phyloP scores from a whole-genome alignment of 37 sponge, comb jelly and placozoan species.

The Mnemiopsis leidyi region DNA sequence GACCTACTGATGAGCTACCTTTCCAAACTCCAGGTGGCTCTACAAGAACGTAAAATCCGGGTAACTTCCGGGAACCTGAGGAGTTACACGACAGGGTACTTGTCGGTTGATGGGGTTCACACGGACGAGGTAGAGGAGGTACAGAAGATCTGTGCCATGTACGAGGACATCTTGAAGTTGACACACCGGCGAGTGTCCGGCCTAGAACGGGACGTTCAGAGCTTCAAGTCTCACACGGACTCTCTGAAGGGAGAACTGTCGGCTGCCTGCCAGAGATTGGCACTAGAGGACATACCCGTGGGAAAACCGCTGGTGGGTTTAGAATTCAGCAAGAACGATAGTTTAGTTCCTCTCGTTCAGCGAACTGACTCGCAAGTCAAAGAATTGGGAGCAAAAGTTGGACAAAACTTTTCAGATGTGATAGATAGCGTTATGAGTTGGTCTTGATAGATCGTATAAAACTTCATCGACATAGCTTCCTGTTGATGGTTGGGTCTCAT shows the following conservation, averaged over 20 bases:
- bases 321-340: not conserved
- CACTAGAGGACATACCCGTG: constrained; percentile 5
- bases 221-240: constrained; percentile 29
- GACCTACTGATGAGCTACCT: constrained; percentile 7
- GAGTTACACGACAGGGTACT: not conserved
- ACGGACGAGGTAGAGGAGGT: constrained; percentile 14
- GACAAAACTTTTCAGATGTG: not conserved
- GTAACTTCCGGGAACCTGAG: constrained; percentile 23
- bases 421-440: not conserved
- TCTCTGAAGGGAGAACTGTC: not conserved
- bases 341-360: not conserved
- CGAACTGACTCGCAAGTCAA: not conserved
- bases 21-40: constrained; percentile 13
- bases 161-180: constrained; percentile 20
- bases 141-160: constrained; percentile 60
- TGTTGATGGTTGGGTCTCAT: no score
- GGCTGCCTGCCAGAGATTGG: not conserved
- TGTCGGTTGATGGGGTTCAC: not conserved
- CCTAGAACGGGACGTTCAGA: constrained; percentile 1
- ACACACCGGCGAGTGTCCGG: not conserved
- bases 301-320: constrained; percentile 31
- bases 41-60: constrained; percentile 37
- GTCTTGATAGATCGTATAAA: no score
- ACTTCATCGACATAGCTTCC: no score
- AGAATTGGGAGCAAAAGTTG: not conserved